phyloP scores from a whole-genome alignment of 1,140 invertebrate genomes.

The Rhagoletis zephyria region DNA sequence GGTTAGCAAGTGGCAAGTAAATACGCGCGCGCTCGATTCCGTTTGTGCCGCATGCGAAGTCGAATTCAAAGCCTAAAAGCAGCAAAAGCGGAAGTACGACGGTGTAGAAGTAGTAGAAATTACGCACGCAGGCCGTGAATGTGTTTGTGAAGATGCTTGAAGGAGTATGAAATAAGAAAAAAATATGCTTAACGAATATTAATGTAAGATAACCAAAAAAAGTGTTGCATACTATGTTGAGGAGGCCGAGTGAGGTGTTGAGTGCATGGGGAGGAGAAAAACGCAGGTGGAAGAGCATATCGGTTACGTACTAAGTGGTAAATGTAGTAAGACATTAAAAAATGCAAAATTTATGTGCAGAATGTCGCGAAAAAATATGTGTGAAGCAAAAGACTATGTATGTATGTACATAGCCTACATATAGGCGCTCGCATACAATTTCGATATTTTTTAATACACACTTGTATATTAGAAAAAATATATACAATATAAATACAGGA shows the following conservation, averaged over 20 bases:
- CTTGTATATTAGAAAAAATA: no score
- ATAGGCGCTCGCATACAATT: neutral
- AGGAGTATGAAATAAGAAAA: neutral
- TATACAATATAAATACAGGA: no score
- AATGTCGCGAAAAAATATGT: neutral
- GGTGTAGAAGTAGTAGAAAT: neutral
- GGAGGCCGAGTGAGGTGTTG: no score
- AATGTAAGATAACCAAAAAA: neutral
- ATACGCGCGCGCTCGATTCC: neutral
- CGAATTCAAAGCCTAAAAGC: neutral
- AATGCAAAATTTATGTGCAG: no score
- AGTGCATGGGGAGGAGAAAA: no score
- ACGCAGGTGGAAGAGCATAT: no score
- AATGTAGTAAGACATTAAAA: no score
- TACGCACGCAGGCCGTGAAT: neutral
- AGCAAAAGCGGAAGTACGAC: constrained; percentile 20
- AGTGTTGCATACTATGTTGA: neutral
- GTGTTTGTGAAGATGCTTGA: neutral
- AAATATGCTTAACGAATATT: neutral
- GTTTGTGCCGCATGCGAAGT: neutral
- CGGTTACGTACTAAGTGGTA: no score
- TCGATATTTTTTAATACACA: no score
- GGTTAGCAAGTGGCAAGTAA: constrained; percentile 31
- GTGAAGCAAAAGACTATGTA: neutral
- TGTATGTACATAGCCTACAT: neutral